Conservation (phyloP, 2,888 invertebrate genomes). For the Micropterix aruncella region DNA sequence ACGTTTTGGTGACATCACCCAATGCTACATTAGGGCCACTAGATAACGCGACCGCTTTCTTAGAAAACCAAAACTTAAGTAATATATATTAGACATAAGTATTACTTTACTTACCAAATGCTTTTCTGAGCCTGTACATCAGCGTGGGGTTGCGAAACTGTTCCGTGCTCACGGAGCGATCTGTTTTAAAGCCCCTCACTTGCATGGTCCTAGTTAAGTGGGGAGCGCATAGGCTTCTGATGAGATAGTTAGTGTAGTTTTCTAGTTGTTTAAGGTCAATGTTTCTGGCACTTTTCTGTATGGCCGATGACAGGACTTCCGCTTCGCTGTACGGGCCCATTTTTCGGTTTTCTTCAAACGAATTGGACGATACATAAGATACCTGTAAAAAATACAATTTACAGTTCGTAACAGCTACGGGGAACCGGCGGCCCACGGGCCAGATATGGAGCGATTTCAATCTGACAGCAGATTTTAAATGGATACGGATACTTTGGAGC, state of each 20-base stretch:
- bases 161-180: conserved; percentile 56
- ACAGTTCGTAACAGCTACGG: too few species aligned
- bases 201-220: conserved; percentile 31
- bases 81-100: neutral
- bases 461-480: too few species aligned
- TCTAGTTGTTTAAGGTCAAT: conserved; percentile 18
- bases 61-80: too few species aligned
- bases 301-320: neutral
- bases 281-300: conserved; percentile 6
- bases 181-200: conserved; percentile 67
- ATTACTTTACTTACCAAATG: conserved; percentile 19
- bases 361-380: conserved; percentile 25
- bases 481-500: too few species aligned
- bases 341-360: conserved; percentile 27
- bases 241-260: conserved; percentile 22
- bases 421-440: too few species aligned
- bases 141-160: conserved; percentile 56
- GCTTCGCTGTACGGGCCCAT: neutral
- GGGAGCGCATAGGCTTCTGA: conserved; percentile 15
- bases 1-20: too few species aligned
- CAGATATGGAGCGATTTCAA: too few species aligned
- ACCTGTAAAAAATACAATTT: too few species aligned
- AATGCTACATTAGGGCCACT: too few species aligned
- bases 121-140: conserved; percentile 48
- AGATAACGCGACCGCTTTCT: too few species aligned